Evolutionary conservation across 2,797 vertebrate genomes (phyloP).

Genomic region (Coreius guichenoti): DNA sequence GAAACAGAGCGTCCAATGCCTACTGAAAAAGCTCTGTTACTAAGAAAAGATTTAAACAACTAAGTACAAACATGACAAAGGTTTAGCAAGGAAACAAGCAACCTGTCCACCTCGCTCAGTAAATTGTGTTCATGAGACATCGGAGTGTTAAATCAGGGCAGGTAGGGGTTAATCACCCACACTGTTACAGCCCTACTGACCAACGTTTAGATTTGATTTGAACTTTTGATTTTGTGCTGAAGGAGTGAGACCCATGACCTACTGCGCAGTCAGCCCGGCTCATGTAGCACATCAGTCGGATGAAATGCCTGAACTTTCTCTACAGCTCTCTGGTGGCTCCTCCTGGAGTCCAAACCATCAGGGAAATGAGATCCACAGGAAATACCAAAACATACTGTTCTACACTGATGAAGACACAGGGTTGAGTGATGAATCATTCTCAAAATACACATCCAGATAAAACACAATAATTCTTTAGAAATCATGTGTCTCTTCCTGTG

Average conservation of each 20-base stretch:
- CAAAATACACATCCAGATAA: not conserved
- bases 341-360: not conserved
- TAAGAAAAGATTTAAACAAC: too few relatives aligned
- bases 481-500: not conserved
- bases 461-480: not conserved
- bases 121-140: too few relatives aligned
- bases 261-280: not conserved
- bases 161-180: too few relatives aligned
- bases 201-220: not conserved
- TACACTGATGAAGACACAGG: not conserved
- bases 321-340: not conserved
- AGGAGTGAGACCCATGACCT: not conserved
- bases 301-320: not conserved
- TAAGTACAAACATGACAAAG: too few relatives aligned
- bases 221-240: not conserved
- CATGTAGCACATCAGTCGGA: not conserved
- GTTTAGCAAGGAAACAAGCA: too few relatives aligned
- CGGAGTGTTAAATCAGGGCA: too few relatives aligned
- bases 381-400: not conserved
- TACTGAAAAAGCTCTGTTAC: too few relatives aligned
- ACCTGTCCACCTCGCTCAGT: too few relatives aligned
- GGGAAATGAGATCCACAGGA: slow-evolving; percentile 7
- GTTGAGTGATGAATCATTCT: not conserved
- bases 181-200: not conserved
- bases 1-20: too few relatives aligned